phyloP scores from a whole-genome alignment of 2,888 invertebrate species.

The Spatulosminthurus flaviceps region DNA sequence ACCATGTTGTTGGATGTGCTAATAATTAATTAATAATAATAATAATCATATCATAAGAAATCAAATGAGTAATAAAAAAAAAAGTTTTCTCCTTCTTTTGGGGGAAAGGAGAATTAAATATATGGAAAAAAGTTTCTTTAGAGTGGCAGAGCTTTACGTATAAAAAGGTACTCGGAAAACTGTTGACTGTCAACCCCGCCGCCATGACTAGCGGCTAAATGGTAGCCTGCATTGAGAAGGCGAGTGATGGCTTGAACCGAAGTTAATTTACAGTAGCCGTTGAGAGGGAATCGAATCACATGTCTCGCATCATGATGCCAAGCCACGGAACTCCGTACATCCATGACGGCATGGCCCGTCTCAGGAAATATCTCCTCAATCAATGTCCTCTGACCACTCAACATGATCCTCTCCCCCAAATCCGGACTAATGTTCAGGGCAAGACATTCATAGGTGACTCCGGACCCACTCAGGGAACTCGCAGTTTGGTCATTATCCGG shows the following conservation, averaged over 20 bases:
- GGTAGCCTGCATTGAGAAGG: conserved; percentile 80
- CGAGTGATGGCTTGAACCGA: conserved; percentile 88
- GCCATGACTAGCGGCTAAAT: conserved; percentile 82
- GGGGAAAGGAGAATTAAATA: too few relatives aligned
- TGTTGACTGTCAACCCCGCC: conserved; percentile 89
- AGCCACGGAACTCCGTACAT: conserved; percentile 79
- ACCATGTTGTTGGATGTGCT: too few relatives aligned
- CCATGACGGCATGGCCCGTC: conserved; percentile 77
- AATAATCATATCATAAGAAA: too few relatives aligned
- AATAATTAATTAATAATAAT: too few relatives aligned
- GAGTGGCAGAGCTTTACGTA: conserved; percentile 69
- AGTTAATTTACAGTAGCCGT: conserved; percentile 88
- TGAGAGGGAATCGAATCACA: conserved; percentile 84
- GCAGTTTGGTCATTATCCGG: conserved; percentile 48
- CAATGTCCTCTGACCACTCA: conserved; percentile 80
- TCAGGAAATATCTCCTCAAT: conserved; percentile 75
- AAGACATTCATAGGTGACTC: conserved; percentile 76
- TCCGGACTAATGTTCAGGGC: conserved; percentile 83
- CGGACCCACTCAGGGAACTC: conserved; percentile 50
- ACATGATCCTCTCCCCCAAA: conserved; percentile 81
- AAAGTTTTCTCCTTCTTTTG: too few relatives aligned
- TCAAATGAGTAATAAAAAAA: too few relatives aligned
- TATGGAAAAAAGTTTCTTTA: conserved; percentile 40
- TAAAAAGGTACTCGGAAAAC: conserved; percentile 87
- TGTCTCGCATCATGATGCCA: conserved; percentile 81